Base-by-base conservation (phyloP, 2,113 vertebrate species). In the Periophthalmus modestus region DNA sequence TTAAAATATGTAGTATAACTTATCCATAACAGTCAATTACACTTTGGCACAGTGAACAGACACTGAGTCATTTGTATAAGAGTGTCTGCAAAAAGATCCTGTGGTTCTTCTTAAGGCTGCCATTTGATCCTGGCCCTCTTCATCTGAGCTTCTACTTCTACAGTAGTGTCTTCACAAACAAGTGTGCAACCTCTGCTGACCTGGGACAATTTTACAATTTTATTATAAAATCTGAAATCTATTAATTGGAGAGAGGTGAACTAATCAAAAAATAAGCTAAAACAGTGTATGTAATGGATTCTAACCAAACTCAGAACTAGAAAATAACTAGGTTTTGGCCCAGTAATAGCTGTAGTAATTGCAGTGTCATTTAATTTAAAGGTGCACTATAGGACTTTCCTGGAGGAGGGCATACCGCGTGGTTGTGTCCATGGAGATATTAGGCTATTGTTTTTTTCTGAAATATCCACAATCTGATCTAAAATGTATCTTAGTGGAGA, bases 101-200 rank as follows among this genome's bases (percentile, higher is more conserved):
- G 90, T 86, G 91, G 91, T 90, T 92, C 84, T 91, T 89, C 89
- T 75, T 68, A 89, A 90, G 84, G 88, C 89, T 88, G 71, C 86
- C 55, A 91, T 93, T 92, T 87, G 68, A 90, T 89, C 75, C 75
- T 72, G 28, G 68, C 81, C 75, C 84, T 70, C 81, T 79, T 82
- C 43, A 57, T 85, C 81, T 84, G 75, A 68, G 73, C 72, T 80
- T 68, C 62, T 81, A 67, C 76, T 68, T 79, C 63, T 13, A 24
- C 82, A 80, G 85, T 82, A 80, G 84, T 70, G 74, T 87, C 70
- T 75, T 81, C 81, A 86, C 82, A 89, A 83, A 87, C 71, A 74
- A 86, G 75, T 46, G 66, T 68, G 71, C 68, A 72, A 79, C 66
- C 63, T 39, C 47, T 72, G 19, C 68, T 43, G 39, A 10, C 39